Evolutionary conservation across 2,113 vertebrate species (phyloP).

Genomic region (Paracanthobrama guichenoti): DNA sequence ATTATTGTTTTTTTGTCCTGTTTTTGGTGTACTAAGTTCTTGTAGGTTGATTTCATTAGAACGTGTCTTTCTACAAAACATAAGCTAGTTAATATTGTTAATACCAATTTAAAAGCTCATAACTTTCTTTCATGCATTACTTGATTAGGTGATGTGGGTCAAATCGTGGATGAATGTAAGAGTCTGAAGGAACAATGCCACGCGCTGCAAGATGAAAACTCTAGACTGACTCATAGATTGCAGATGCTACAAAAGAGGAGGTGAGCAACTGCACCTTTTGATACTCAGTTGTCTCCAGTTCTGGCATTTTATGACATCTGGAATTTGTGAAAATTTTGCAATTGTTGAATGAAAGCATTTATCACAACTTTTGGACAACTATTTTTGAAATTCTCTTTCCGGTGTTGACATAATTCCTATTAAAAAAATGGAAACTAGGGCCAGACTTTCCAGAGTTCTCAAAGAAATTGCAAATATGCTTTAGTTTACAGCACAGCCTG

Average conservation of each 20-base stretch:
- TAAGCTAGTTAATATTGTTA: neutral
- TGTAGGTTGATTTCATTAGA: neutral
- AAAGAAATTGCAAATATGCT: no score
- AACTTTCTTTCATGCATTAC: neutral
- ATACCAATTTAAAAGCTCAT: neutral
- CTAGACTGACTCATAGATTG: constrained; percentile 75
- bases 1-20: no score
- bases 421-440: no score
- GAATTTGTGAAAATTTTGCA: neutral
- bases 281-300: neutral
- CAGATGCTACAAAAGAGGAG: constrained; percentile 80
- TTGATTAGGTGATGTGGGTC: constrained; percentile 78
- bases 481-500: no score
- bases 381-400: no score
- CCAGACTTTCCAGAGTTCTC: no score
- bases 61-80: neutral
- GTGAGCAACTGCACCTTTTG: constrained; percentile 58
- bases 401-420: no score
- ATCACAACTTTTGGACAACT: no score
- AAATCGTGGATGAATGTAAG: constrained; percentile 79
- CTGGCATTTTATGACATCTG: neutral
- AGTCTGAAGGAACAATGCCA: constrained; percentile 83
- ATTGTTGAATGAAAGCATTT: neutral
- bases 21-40: neutral
- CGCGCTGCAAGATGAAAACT: constrained; percentile 84